These are phyloP conservation scores for Rhopilema esculentum DNA, from an alignment of 30 jellyfish, hydroid and myxozoan species.

Conservation along the genomic window DNA sequence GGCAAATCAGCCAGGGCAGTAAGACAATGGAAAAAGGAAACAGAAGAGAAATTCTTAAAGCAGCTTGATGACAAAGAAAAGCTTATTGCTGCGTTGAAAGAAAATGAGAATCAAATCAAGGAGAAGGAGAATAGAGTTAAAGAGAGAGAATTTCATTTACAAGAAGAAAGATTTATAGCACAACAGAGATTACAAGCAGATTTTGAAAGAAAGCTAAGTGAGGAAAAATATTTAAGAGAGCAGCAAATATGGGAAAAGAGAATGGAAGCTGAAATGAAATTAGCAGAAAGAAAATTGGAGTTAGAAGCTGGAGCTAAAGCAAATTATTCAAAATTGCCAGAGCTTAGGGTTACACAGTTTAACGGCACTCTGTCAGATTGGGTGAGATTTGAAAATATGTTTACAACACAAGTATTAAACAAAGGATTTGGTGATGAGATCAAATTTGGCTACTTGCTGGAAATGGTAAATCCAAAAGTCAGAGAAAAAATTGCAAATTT, in stretches of 20 bases:
- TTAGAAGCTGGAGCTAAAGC: constrained; percentile 16
- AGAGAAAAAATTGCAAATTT: constrained; percentile 29
- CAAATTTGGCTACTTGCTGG: constrained; percentile 43
- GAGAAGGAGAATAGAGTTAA: not conserved
- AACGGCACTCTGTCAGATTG: constrained; percentile 43
- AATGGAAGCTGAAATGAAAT: constrained; percentile 36
- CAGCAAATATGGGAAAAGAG: constrained; percentile 16
- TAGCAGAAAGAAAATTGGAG: constrained; percentile 40
- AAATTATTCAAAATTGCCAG: constrained; percentile 37
- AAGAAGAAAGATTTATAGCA: constrained; percentile 5
- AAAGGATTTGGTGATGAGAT: constrained; percentile 31
- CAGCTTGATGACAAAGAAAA: not conserved
- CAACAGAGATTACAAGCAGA: constrained; percentile 20
- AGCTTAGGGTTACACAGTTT: constrained; percentile 37
- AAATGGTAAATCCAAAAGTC: constrained; percentile 36
- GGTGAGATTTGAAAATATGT: constrained; percentile 50
- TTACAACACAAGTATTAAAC: constrained; percentile 11
- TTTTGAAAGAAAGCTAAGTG: not conserved
- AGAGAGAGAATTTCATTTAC: not conserved
- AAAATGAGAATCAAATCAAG: too few relatives aligned
- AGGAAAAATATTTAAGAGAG: constrained; percentile 5
- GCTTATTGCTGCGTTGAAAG: not conserved
- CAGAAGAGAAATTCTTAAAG: not conserved
- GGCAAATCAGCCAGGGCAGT: constrained; percentile 18
- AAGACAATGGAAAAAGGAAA: constrained; percentile 48